These are phyloP conservation scores for Delia radicum DNA, from an alignment of 1,140 invertebrate species.

Conservation along the genomic window DNA sequence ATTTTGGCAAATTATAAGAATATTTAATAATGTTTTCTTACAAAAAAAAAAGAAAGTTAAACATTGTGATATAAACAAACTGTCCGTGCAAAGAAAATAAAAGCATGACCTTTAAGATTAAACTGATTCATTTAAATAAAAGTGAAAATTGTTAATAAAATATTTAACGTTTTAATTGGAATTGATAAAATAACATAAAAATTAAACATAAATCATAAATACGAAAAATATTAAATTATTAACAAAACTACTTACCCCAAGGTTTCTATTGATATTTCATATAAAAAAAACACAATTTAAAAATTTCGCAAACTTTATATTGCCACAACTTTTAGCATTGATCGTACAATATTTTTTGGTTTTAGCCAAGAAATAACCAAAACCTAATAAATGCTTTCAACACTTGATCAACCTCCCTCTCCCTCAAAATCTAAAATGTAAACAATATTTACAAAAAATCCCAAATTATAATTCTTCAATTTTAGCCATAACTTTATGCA, in stretches of 20 bases:
- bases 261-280: neutral
- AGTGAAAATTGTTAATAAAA: conserved; percentile 1
- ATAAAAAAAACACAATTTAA: neutral
- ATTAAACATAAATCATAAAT: too few relatives aligned
- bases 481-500: neutral
- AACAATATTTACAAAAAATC: neutral
- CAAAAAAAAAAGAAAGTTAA: neutral
- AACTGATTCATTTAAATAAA: neutral
- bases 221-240: too few relatives aligned
- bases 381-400: too few relatives aligned
- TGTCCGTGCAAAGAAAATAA: neutral
- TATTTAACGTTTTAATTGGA: neutral
- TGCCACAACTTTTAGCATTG: neutral
- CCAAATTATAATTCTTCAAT: neutral
- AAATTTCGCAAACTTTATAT: neutral
- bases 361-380: too few relatives aligned
- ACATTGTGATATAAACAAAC: neutral
- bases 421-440: neutral
- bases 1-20: conserved; percentile 14
- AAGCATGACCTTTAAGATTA: neutral
- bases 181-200: neutral
- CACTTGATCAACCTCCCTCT: too few relatives aligned
- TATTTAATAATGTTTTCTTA: neutral
- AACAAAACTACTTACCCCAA: neutral
- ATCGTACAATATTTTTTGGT: neutral